Evolutionary conservation across 2,888 invertebrate species (phyloP).

Genomic region (Merodon equestris): DNA sequence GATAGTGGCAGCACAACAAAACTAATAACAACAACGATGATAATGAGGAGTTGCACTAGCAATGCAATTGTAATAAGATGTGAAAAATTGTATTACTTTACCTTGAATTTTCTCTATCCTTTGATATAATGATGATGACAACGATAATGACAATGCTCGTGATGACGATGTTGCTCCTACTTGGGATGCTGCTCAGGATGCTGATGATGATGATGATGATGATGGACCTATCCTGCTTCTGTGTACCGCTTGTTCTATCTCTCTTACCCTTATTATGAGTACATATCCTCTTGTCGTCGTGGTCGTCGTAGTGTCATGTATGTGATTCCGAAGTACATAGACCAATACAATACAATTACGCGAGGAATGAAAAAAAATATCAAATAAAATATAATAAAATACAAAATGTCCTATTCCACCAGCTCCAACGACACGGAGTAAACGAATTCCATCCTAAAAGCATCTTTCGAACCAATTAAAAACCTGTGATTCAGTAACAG

Average conservation of each 20-base stretch:
- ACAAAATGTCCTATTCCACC: neutral
- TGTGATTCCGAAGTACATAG: conserved; percentile 60
- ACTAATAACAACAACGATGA: conserved; percentile 15
- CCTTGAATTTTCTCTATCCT: conserved; percentile 69
- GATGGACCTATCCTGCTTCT: conserved; percentile 66
- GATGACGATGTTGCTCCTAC: conserved; percentile 62
- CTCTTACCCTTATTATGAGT: conserved; percentile 59
- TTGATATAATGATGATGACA: conserved; percentile 57
- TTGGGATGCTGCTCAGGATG: conserved; percentile 55
- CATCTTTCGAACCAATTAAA: conserved; percentile 4
- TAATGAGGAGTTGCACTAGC: conserved; percentile 53
- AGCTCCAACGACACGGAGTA: conserved; percentile 25
- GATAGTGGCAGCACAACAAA: conserved; percentile 34
- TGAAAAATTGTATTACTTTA: conserved; percentile 66
- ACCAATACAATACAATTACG: conserved; percentile 62
- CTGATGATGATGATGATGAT: conserved; percentile 54
- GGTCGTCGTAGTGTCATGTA: conserved; percentile 60
- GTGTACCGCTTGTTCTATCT: conserved; percentile 59
- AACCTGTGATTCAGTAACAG: neutral
- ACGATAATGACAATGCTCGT: conserved; percentile 53
- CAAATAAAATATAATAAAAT: neutral
- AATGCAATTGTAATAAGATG: conserved; percentile 61
- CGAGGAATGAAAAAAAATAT: conserved; percentile 17
- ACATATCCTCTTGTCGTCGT: conserved; percentile 38
- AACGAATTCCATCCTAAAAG: conserved; percentile 30